Percentiles rank a stretch among this genome's conserved stretches.
phyloP scores from a whole-genome alignment of 1,140 invertebrate species.

The Polypedilum pembai region DNA sequence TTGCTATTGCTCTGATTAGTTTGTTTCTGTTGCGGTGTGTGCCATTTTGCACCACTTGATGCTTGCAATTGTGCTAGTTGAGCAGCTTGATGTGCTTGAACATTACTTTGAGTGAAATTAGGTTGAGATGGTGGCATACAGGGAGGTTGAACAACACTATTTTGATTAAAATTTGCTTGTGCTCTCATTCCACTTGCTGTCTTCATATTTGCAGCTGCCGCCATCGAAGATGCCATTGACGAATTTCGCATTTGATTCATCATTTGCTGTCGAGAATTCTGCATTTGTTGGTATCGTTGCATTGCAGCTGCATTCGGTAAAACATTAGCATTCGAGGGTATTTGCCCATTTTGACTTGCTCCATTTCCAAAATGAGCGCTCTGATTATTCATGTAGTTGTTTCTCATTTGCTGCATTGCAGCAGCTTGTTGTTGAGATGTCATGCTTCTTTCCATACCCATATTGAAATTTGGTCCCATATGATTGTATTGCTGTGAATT shows the following conservation, averaged over 20 bases:
- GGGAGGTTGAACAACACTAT: constrained; percentile 2
- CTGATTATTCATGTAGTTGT: constrained; percentile 35
- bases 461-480: constrained; percentile 5
- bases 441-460: not conserved
- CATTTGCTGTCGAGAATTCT: not conserved
- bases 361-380: constrained; percentile 36
- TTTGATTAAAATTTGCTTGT: too few relatives aligned
- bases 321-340: not conserved
- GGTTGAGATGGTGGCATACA: constrained; percentile 8
- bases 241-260: not conserved
- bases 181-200: not conserved
- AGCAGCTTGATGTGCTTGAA: constrained; percentile 32
- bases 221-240: not conserved
- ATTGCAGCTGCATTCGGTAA: not conserved
- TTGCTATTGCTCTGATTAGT: constrained; percentile 16
- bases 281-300: constrained; percentile 28
- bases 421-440: not conserved
- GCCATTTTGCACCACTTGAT: constrained; percentile 50
- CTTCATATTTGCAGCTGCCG: not conserved
- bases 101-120: constrained; percentile 32
- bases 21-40: constrained; percentile 50
- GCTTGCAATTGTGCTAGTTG: constrained; percentile 35
- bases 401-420: constrained; percentile 16
- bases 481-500: constrained; percentile 22
- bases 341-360: constrained; percentile 34